phyloP scores from a whole-genome alignment of 2,888 invertebrate species.

The Amorpha juglandis region DNA sequence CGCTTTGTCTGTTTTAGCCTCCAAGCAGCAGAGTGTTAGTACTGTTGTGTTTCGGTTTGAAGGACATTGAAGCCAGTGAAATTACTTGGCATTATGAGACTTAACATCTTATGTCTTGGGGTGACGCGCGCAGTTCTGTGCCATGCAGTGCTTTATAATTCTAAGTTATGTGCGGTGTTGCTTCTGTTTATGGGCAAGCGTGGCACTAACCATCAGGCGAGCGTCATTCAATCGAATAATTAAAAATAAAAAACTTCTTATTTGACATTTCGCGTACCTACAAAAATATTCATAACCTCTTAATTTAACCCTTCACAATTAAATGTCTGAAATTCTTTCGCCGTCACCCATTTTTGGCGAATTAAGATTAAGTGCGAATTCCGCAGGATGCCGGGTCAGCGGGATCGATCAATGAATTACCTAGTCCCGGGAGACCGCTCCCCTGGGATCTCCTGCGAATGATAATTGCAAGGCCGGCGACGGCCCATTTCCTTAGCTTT shows the following conservation, averaged over 20 bases:
- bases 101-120: too few relatives aligned
- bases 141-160: too few relatives aligned
- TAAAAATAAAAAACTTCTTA: not conserved
- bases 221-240: too few relatives aligned
- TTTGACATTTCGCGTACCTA: not conserved
- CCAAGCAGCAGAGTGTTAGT: too few relatives aligned
- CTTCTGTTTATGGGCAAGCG: too few relatives aligned
- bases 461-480: conserved; percentile 11
- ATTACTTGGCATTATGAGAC: too few relatives aligned
- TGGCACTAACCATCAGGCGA: too few relatives aligned
- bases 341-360: conserved; percentile 21
- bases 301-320: conserved; percentile 16
- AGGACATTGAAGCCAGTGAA: too few relatives aligned
- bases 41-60: too few relatives aligned
- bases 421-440: conserved; percentile 5
- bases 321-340: not conserved
- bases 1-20: too few relatives aligned
- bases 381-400: conserved; percentile 20
- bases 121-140: too few relatives aligned
- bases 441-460: conserved; percentile 18
- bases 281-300: not conserved
- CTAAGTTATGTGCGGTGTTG: too few relatives aligned
- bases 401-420: conserved; percentile 19
- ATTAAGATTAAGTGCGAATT: conserved; percentile 16
- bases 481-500: conserved; percentile 19